Evolutionary conservation across 1,140 invertebrate genomes (phyloP), one percentile per base, ranked within the genome.

Genomic region (Leptinotarsa lineolata): DNA sequence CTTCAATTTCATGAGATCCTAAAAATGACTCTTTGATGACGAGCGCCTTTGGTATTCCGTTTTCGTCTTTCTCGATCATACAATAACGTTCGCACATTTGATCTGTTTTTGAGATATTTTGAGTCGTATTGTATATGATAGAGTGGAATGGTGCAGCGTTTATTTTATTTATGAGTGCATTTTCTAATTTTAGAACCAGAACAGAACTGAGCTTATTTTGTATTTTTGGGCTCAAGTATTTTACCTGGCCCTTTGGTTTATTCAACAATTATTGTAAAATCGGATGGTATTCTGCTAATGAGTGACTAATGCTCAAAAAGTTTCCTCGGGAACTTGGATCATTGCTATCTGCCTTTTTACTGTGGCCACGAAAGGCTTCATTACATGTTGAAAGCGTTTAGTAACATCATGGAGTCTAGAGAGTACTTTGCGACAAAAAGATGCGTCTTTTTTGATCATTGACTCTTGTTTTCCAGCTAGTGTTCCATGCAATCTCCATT

Each of bases 271-370:
- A 73, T 77, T 74, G 63, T 72, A 77, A 76, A 75, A 76, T 46
- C 18, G 74, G 76, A 75, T 76, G 70, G 61, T 77, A 77, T 73
- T 75, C 76, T 39, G 64, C 73, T 72, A 77, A 21, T 60, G n/a
- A 60, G 68, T 77, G 70, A 75, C 75, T 68, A 75, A 74, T 68
- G 73, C 46, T 76, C 60, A 77, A 77, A 76, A 76, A 76, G 61
- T 75, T 75, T 77, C 73, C 76, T 77, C 61, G 58, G 1, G 11
- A 18, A 61, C 59, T 61, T 1, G 59, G 4, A 61, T 77, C 71
- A 63, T 73, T 70, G 74, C 71, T 64, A 68, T 76, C 20, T 75
- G 68, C 74, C 54, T 46, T 72, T 64, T 77, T 64, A 72, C 73
- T 75, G 24, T 75, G 70, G 68, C 70, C 73, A 74, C 75, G 73